Conservation (phyloP, 1,140 invertebrate species). For the Drosophila sechellia region DNA sequence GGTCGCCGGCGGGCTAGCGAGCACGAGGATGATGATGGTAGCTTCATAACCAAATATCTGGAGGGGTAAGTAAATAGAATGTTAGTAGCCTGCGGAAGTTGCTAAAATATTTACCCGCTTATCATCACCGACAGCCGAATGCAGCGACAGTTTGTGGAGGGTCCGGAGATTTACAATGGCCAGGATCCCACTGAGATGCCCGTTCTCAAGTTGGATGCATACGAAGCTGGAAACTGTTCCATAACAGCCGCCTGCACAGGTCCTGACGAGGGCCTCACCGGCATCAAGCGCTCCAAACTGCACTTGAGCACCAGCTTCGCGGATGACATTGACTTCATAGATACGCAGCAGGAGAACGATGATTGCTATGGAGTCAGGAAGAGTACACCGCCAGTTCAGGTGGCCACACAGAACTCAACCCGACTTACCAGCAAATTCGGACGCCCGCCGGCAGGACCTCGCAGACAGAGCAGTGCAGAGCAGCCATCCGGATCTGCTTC, state of each 20-base stretch:
- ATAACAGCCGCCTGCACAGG: slow-evolving; percentile 90
- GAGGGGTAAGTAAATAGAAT: slow-evolving; percentile 87
- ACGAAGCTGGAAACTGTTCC: slow-evolving; percentile 85
- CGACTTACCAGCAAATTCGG: slow-evolving; percentile 67
- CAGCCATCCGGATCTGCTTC: slow-evolving; percentile 23
- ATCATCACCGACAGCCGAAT: slow-evolving; percentile 56
- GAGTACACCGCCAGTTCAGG: slow-evolving; percentile 57
- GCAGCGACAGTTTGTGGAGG: slow-evolving; percentile 67
- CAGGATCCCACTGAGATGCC: slow-evolving; percentile 88
- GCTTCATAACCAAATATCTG: slow-evolving; percentile 90
- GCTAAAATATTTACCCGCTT: background rate
- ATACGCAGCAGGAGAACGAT: slow-evolving; percentile 87
- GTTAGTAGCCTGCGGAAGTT: no score
- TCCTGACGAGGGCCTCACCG: slow-evolving; percentile 90
- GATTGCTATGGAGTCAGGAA: slow-evolving; percentile 85
- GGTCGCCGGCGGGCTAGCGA: slow-evolving; percentile 64
- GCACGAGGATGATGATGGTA: slow-evolving; percentile 86
- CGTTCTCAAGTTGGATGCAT: slow-evolving; percentile 85
- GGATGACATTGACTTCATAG: slow-evolving; percentile 91
- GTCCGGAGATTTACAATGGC: slow-evolving; percentile 88
- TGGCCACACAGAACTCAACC: slow-evolving; percentile 32
- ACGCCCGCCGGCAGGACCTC: slow-evolving; percentile 27
- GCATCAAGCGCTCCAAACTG: slow-evolving; percentile 88
- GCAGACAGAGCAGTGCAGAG: slow-evolving; percentile 69
- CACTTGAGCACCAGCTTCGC: slow-evolving; percentile 88